These are phyloP conservation scores for Lochmaea crataegi DNA, from an alignment of 2,888 invertebrate genomes.

Conservation along the genomic window DNA sequence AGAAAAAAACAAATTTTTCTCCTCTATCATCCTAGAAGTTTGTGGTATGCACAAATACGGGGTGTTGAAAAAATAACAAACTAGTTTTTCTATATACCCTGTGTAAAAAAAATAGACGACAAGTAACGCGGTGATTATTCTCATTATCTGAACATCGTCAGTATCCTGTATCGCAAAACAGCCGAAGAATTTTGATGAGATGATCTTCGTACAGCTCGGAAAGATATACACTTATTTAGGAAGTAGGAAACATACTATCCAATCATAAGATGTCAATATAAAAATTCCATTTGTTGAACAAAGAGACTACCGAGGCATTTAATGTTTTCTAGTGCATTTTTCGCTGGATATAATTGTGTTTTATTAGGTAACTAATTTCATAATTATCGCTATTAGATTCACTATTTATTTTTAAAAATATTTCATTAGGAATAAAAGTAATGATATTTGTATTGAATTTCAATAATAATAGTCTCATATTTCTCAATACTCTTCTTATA, in stretches of 20 bases:
- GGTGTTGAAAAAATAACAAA: too few species aligned
- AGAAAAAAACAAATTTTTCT: too few species aligned
- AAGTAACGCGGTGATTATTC: slow-evolving; percentile 10
- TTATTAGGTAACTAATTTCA: not conserved
- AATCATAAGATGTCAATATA: not conserved
- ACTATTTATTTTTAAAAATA: not conserved
- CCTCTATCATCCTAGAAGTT: too few species aligned
- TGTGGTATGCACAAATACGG: too few species aligned
- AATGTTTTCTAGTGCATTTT: not conserved
- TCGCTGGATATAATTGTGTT: not conserved
- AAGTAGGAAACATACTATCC: slow-evolving; percentile 1
- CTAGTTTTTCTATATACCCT: slow-evolving; percentile 2
- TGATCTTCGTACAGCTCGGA: slow-evolving; percentile 11
- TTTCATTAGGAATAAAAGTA: too few species aligned
- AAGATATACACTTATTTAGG: slow-evolving; percentile 21
- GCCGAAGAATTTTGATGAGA: slow-evolving; percentile 25
- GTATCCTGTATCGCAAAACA: slow-evolving; percentile 14
- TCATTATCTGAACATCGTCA: slow-evolving; percentile 22
- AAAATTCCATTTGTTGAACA: not conserved
- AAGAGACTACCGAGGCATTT: not conserved
- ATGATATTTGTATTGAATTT: too few species aligned
- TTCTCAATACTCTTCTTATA: too few species aligned
- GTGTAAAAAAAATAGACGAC: not conserved
- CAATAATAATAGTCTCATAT: too few species aligned
- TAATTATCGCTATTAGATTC: not conserved